Percentiles rank a stretch among this genome's conserved stretches.
phyloP scores from a whole-genome alignment of 1,140 invertebrate genomes.

The Scaptomyza hsui region DNA sequence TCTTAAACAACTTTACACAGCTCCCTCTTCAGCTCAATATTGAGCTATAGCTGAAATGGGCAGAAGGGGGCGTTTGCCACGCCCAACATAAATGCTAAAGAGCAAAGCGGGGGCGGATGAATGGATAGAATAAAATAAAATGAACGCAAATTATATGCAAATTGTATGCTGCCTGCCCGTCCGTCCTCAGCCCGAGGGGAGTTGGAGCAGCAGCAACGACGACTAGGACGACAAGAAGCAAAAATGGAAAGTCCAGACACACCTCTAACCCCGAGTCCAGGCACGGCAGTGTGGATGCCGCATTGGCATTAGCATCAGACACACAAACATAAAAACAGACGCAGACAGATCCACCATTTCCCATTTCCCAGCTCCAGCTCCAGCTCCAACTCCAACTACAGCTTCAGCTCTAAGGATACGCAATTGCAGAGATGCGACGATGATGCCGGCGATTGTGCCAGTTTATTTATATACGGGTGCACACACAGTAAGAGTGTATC shows the following conservation, averaged over 20 bases:
- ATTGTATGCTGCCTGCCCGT: constrained; percentile 77
- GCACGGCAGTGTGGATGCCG: constrained; percentile 16
- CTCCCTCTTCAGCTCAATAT: constrained; percentile 18
- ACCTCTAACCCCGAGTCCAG: constrained; percentile 50
- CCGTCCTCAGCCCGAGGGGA: constrained; percentile 39
- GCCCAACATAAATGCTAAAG: constrained; percentile 37
- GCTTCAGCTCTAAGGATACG: constrained; percentile 52
- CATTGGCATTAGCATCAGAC: constrained; percentile 52
- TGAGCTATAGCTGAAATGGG: constrained; percentile 39
- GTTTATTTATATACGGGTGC: constrained; percentile 71
- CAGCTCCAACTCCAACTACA: constrained; percentile 21
- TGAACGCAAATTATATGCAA: constrained; percentile 81
- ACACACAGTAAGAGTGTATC: constrained; percentile 4
- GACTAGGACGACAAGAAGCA: constrained; percentile 58
- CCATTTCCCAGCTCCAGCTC: neutral
- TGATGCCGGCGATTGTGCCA: constrained; percentile 78
- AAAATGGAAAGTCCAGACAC: constrained; percentile 78
- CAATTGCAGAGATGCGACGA: constrained; percentile 81
- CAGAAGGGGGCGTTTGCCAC: constrained; percentile 27
- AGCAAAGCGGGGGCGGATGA: constrained; percentile 22
- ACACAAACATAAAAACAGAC: constrained; percentile 52
- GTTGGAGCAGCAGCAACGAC: constrained; percentile 15
- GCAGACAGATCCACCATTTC: constrained; percentile 29
- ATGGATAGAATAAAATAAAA: constrained; percentile 48
- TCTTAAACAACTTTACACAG: constrained; percentile 24